Conservation (phyloP, 2,113 vertebrate species). For the Gavialis gangeticus region DNA sequence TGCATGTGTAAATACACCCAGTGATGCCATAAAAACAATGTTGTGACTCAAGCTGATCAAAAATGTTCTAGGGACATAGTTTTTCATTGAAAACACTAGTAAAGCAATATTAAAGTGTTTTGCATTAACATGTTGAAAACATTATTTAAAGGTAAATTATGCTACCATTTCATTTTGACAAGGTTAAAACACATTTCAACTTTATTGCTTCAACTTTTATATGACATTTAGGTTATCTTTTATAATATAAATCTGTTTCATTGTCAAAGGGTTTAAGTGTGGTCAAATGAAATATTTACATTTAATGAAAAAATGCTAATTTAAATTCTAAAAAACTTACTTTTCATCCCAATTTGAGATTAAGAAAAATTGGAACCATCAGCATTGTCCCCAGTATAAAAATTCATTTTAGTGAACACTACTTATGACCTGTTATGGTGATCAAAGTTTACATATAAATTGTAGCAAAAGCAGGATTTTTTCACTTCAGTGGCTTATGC, state of each 20-base stretch:
- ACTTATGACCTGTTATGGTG: not conserved
- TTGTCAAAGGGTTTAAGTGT: not conserved
- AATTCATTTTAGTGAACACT: not conserved
- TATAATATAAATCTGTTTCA: not conserved
- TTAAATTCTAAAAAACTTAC: not conserved
- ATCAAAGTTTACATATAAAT: not conserved
- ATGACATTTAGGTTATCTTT: not conserved
- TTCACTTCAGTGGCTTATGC: not conserved
- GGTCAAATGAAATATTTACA: not conserved
- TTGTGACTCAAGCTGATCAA: not conserved
- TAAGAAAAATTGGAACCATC: not conserved
- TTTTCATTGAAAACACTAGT: not conserved
- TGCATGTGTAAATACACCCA: too few species aligned
- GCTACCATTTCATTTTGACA: not conserved
- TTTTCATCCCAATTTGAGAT: not conserved
- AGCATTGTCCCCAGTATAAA: not conserved
- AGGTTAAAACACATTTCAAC: not conserved
- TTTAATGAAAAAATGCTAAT: not conserved
- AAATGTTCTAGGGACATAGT: not conserved
- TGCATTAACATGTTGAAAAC: not conserved
- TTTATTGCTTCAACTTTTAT: not conserved
- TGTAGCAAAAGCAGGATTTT: not conserved
- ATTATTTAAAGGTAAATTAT: not conserved
- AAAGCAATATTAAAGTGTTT: not conserved
- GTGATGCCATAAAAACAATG: not conserved